These are phyloP conservation scores for Desmodus rotundus DNA, from an alignment of 2,113 vertebrate species.

Conservation along the genomic window DNA sequence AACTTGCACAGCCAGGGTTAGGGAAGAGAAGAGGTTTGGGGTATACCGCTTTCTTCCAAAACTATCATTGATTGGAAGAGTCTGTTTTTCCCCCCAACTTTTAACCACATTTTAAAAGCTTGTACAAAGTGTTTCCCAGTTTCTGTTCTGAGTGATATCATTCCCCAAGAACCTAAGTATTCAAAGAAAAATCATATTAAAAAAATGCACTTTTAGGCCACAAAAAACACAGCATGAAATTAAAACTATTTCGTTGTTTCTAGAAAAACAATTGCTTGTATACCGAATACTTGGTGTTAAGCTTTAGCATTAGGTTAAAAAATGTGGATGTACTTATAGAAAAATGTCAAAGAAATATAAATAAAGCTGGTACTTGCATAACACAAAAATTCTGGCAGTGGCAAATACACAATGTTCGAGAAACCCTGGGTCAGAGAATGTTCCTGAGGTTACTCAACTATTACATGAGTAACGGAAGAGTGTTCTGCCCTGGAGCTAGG, in stretches of 20 bases:
- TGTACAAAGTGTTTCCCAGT: constrained; percentile 46
- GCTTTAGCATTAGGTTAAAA: neutral
- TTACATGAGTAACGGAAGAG: neutral
- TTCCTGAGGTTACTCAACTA: neutral
- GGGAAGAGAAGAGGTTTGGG: neutral
- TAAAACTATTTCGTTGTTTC: constrained; percentile 45
- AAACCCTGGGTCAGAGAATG: neutral
- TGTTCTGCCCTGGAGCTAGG: neutral
- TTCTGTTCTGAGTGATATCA: constrained; percentile 69
- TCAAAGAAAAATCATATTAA: constrained; percentile 64
- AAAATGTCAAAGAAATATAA: neutral
- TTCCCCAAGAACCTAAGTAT: constrained; percentile 63
- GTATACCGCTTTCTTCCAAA: neutral
- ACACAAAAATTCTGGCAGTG: neutral
- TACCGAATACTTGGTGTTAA: neutral
- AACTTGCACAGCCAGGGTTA: neutral
- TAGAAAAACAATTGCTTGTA: constrained; percentile 60
- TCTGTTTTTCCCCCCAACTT: constrained; percentile 33
- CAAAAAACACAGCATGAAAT: constrained; percentile 55
- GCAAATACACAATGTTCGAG: neutral
- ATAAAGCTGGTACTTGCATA: neutral
- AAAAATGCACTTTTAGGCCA: constrained; percentile 61
- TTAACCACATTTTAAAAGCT: constrained; percentile 62
- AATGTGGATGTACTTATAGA: neutral
- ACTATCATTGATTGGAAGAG: constrained; percentile 58